These are phyloP conservation scores for Chrysoperla carnea DNA, from an alignment of 1,140 invertebrate species.

Conservation along the genomic window DNA sequence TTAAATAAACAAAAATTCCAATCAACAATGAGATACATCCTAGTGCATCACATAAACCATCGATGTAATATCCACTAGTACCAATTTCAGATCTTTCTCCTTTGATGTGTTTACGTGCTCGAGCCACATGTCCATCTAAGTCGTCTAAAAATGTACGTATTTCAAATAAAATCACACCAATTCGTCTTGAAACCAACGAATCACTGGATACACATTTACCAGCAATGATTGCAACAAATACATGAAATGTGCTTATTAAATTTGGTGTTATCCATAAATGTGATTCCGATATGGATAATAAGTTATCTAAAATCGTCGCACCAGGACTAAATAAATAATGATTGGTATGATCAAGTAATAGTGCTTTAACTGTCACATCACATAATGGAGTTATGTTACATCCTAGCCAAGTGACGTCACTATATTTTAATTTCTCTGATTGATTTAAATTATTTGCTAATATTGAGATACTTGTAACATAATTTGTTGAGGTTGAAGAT, in stretches of 20 bases:
- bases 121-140: conserved; percentile 59
- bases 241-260: conserved; percentile 55
- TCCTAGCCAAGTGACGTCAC: conserved; percentile 35
- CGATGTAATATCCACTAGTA: conserved; percentile 48
- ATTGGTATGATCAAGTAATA: conserved; percentile 57
- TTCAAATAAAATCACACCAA: conserved; percentile 56
- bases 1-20: conserved; percentile 43
- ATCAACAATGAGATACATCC: conserved; percentile 46
- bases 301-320: conserved; percentile 40
- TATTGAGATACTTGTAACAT: too few species aligned
- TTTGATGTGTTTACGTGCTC: conserved; percentile 43
- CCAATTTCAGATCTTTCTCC: conserved; percentile 55
- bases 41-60: conserved; percentile 55
- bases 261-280: conserved; percentile 50
- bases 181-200: conserved; percentile 39
- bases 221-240: conserved; percentile 46
- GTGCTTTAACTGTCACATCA: conserved; percentile 53
- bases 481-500: too few species aligned
- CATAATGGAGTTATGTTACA: conserved; percentile 54
- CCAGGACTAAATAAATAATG: conserved; percentile 58
- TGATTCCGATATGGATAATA: conserved; percentile 38
- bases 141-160: conserved; percentile 60
- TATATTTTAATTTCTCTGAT: conserved; percentile 19
- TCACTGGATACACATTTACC: conserved; percentile 50
- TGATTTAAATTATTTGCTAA: too few species aligned